Percentiles rank a stretch among this genome's conserved stretches.
These are phyloP conservation scores for Remorina albescens DNA, from an alignment of 2,797 vertebrate species.

Conservation along the genomic window DNA sequence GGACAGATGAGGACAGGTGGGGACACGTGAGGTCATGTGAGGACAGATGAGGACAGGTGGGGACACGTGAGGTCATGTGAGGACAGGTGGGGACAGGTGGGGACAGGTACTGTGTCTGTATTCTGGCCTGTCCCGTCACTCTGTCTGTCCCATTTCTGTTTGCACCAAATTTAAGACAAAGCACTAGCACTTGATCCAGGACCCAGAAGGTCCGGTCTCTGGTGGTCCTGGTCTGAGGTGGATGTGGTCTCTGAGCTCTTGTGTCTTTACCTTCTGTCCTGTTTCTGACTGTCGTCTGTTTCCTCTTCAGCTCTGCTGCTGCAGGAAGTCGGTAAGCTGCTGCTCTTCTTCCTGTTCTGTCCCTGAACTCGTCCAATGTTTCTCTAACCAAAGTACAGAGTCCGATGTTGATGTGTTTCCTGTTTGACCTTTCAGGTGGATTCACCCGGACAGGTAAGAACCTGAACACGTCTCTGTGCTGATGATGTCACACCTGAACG, in stretches of 20 bases:
- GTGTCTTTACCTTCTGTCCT: too few relatives aligned
- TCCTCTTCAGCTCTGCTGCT: constrained; percentile 82
- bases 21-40: too few relatives aligned
- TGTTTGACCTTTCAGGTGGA: constrained; percentile 77
- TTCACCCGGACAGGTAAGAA: constrained; percentile 81
- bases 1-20: too few relatives aligned
- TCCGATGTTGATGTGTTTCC: too few relatives aligned
- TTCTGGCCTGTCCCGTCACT: not conserved
- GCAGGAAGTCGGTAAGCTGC: constrained; percentile 83
- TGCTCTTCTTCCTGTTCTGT: not conserved
- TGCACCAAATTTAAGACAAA: not conserved
- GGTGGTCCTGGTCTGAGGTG: too few relatives aligned
- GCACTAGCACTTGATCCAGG: not conserved
- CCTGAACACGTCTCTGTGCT: not conserved
- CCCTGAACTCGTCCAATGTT: too few relatives aligned
- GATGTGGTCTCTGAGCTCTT: too few relatives aligned
- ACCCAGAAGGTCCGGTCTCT: too few relatives aligned
- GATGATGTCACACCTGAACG: not conserved
- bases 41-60: too few relatives aligned
- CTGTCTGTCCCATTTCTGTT: constrained; percentile 4
- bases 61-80: too few relatives aligned
- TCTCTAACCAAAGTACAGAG: too few relatives aligned
- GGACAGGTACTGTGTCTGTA: not conserved
- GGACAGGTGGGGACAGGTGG: too few relatives aligned
- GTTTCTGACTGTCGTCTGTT: constrained; percentile 23